phyloP scores from a whole-genome alignment of 2,797 vertebrate species.

The Hippoglossus hippoglossus region DNA sequence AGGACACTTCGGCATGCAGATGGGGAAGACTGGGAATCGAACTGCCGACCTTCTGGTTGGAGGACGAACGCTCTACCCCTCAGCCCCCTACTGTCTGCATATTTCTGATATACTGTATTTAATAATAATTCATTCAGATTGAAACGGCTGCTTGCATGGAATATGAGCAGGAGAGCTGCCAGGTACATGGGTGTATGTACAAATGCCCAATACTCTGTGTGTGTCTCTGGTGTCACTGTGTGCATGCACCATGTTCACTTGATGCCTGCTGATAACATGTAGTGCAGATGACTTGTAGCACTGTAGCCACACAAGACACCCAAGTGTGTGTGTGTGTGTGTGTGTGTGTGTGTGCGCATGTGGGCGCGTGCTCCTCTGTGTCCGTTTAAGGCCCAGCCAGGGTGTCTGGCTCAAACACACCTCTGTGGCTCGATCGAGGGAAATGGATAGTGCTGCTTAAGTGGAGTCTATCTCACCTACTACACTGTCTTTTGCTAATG shows the following conservation, averaged over 20 bases:
- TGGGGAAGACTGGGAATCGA: no score
- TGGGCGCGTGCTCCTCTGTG: constrained; percentile 70
- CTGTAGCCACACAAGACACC: constrained; percentile 58
- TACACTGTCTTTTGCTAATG: constrained; percentile 86
- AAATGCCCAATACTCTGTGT: background rate
- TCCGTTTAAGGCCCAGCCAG: constrained; percentile 78
- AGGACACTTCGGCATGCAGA: no score
- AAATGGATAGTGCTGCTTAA: constrained; percentile 88
- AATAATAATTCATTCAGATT: no score
- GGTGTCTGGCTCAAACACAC: constrained; percentile 83
- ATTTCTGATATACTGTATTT: no score
- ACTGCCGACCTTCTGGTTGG: no score
- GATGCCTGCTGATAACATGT: constrained; percentile 61
- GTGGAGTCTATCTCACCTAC: constrained; percentile 85
- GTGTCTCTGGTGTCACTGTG: constrained; percentile 7
- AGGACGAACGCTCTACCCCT: no score
- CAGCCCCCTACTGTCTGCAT: no score
- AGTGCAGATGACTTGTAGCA: constrained; percentile 66
- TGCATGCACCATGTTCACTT: constrained; percentile 45
- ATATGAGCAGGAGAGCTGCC: background rate
- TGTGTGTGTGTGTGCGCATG: constrained; percentile 27
- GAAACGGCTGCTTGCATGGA: no score
- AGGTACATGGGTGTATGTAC: background rate
- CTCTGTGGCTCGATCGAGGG: constrained; percentile 80
- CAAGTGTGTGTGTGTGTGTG: no score